Evolutionary conservation across 2,797 vertebrate species (phyloP), one percentile per base, ranked within the genome.

Genomic region (Botia kubotai): DNA sequence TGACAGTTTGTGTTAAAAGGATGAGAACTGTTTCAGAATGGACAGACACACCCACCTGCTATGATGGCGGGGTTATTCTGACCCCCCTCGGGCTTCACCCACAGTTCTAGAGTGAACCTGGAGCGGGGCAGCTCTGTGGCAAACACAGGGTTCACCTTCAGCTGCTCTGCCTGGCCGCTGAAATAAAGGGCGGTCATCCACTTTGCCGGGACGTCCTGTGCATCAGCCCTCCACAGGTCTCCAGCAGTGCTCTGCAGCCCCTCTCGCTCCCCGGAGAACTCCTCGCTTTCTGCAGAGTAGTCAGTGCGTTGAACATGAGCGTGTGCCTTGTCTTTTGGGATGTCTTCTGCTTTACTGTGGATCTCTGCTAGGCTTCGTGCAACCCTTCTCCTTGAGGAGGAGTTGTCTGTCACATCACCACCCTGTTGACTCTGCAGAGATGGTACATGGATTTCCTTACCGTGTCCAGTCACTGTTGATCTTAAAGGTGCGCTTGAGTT

Each of bases 1-100:
- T 62, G 4, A 62, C 58, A 14, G 21, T 60, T 14, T 12, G 2
- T 55, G 53, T 55, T 8, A 55, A 21, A 13, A 39, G 39, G 17
- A 60, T 23, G 10, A 60, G 21, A 60, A 10, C 8, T n/a, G 10
- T 63, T 4, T 63, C 19, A 17, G 26, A 50, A 71, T 63, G 46
- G 11, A 53, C n/a, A 82, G 11, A 62, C 67, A 46, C 82, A 92
- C 90, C 92, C 94, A 99, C 97, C 97, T 97, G 97, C 94, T 63
- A 99, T 94, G 84, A 98, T 84, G 48, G 96, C 95, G 3, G 96
- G 97, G 88, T 94, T 95, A 90, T 91, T 95, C 93, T 98, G 97
- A 14, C 97, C 97, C 83, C 97, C 97, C 82, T 98, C 97, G 0
- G 96, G 95, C 77, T 93, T 96, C 86, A 98, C 93, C 97, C 97